Base-by-base conservation (phyloP, 1,140 invertebrate genomes). In the Drosophila varians region DNA sequence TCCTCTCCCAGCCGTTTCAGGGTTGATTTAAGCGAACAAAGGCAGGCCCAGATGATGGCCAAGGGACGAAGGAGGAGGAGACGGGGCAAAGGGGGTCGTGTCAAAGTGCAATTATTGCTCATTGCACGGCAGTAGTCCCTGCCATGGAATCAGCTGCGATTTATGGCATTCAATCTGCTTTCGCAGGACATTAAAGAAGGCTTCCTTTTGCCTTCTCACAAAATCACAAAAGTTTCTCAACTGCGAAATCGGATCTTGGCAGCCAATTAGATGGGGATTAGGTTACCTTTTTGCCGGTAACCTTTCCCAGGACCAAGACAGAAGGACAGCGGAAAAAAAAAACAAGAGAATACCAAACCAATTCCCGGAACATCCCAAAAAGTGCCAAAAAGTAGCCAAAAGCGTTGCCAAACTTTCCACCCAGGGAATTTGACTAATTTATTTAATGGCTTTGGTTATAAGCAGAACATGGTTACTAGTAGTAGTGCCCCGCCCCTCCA, bases 71-170 rank as follows among this genome's bases (percentile, higher is more conserved):
- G n/a, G n/a, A n/a, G n/a, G n/a, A n/a, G n/a, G n/a, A n/a, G n/a
- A n/a, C n/a, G 14, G 36, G 26, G 4, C 14, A 38, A 2, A 12
- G 34, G 18, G 47, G 46, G 51, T 42, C 70, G 73, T 82, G 77
- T 72, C 77, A 77, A 66, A 82, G 77, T 70, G 77, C 73, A 82
- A 82, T 80, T 80, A 82, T 82, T 76, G 71, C 58, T 57, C 66
- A 80, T 66, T 80, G 72, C 70, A 74, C 40, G 46, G 57, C 48
- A 38, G 38, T 2, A 42, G 14, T 18, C 19, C 38, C 38, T 42
- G 38, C 8, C 14, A 42, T 28, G 42, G 49, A 51, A 68, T 71
- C 75, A 73, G 53, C 48, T 73, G 69, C 56, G 56, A 78, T 77
- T 77, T 77, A 72, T 79, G 61, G 71, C 70, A 54, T 71, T 74